Evolutionary conservation across 2,888 invertebrate species (phyloP).

Genomic region (Papilio gigon): DNA sequence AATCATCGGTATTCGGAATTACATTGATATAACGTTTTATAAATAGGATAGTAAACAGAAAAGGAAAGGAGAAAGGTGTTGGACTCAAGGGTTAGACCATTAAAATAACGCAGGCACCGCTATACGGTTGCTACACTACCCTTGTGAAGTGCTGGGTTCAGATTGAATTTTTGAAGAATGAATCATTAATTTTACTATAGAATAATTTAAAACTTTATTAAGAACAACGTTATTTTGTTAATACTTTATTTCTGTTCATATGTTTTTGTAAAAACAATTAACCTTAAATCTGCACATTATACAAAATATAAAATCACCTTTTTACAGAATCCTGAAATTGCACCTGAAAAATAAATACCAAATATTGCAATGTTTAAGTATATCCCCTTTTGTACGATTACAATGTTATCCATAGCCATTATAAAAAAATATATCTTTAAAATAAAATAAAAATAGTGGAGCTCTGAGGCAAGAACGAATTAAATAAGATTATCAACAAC

Average conservation of each 20-base stretch:
- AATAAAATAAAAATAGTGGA: slow-evolving; percentile 29
- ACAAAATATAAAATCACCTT: slow-evolving; percentile 35
- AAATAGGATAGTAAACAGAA: too few species aligned
- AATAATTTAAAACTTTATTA: not conserved
- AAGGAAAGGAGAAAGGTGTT: too few species aligned
- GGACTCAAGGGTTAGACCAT: too few species aligned
- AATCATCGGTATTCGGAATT: too few species aligned
- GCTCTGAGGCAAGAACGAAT: slow-evolving; percentile 22
- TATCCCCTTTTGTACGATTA: slow-evolving; percentile 1
- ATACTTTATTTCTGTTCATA: slow-evolving; percentile 36
- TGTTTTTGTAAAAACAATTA: slow-evolving; percentile 25
- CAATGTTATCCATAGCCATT: slow-evolving; percentile 19
- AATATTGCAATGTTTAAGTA: not conserved
- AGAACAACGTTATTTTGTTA: not conserved
- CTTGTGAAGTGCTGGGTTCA: too few species aligned
- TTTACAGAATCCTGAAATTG: not conserved
- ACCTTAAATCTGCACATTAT: slow-evolving; percentile 22
- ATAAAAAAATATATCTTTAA: slow-evolving; percentile 5
- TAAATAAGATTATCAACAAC: not conserved
- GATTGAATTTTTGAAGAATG: too few species aligned
- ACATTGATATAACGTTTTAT: too few species aligned
- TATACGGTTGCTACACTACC: too few species aligned
- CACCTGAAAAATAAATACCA: slow-evolving; percentile 29
- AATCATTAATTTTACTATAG: too few species aligned
- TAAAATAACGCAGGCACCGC: too few species aligned